Evolutionary conservation across 2,888 invertebrate genomes (phyloP).

Genomic region (Acronicta psi): DNA sequence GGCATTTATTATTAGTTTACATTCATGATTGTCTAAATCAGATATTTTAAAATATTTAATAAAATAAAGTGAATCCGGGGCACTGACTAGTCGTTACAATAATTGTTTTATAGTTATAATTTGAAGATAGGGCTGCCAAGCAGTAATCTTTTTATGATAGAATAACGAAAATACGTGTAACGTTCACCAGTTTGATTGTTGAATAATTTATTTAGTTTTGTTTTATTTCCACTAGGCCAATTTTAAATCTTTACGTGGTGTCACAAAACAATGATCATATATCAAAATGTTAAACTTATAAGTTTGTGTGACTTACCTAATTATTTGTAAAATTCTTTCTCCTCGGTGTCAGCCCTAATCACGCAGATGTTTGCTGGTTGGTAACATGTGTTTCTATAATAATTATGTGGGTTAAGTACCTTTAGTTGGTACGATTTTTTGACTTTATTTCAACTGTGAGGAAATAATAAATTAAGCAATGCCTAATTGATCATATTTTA

Average conservation of each 20-base stretch:
- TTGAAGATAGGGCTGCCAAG: slow-evolving; percentile 44
- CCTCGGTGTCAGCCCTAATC: slow-evolving; percentile 37
- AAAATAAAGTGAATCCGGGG: slow-evolving; percentile 12
- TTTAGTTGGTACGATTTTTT: slow-evolving; percentile 27
- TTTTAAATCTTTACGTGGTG: not conserved
- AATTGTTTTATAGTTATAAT: slow-evolving; percentile 50
- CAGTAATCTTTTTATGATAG: not conserved
- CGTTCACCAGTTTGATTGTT: not conserved
- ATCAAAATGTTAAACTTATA: not conserved
- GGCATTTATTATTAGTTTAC: too few relatives aligned
- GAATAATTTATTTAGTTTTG: not conserved
- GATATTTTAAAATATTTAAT: not conserved
- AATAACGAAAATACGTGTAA: not conserved
- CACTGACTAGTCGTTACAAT: slow-evolving; percentile 22
- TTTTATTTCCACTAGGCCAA: too few relatives aligned
- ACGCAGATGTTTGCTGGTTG: slow-evolving; percentile 19
- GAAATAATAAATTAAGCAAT: slow-evolving; percentile 4
- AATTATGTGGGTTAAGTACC: slow-evolving; percentile 50
- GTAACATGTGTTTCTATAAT: slow-evolving; percentile 41
- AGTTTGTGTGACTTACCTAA: too few relatives aligned
- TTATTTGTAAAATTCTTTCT: not conserved
- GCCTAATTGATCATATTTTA: not conserved
- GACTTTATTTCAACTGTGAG: slow-evolving; percentile 17
- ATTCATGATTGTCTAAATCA: not conserved
- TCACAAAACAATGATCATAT: too few relatives aligned